phyloP scores from a whole-genome alignment of 2,113 vertebrate genomes.

The Neopipo cinnamomea region DNA sequence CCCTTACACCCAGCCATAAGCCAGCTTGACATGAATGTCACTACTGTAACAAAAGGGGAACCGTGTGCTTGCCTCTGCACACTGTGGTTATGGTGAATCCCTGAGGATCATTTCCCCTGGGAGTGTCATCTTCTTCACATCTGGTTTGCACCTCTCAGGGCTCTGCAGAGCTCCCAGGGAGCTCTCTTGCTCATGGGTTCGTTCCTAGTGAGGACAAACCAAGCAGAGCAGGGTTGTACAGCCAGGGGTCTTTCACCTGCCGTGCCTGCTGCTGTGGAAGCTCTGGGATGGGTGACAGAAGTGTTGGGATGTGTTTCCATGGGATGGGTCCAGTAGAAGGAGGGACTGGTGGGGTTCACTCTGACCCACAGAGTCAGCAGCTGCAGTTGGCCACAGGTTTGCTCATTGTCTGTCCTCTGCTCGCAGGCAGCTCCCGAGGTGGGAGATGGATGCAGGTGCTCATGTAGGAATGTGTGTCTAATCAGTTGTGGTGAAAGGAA shows the following conservation, averaged over 20 bases:
- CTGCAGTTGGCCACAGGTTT: accelerated
- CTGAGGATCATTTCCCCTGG: not conserved
- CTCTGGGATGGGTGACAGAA: not conserved
- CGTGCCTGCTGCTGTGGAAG: not conserved
- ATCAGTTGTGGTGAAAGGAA: not conserved
- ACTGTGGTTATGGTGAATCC: not conserved
- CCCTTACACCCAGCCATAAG: not conserved
- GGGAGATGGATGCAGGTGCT: not conserved
- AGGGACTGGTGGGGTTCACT: not conserved
- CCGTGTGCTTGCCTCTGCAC: not conserved
- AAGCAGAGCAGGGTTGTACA: not conserved
- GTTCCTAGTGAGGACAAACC: not conserved
- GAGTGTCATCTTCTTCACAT: not conserved
- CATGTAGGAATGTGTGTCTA: not conserved
- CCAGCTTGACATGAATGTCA: not conserved
- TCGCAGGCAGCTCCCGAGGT: not conserved
- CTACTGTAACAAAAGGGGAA: not conserved
- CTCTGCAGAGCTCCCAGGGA: not conserved
- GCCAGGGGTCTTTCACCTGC: not conserved
- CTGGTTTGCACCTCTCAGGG: not conserved
- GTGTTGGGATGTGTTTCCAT: accelerated
- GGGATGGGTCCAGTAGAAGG: not conserved
- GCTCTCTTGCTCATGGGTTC: not conserved
- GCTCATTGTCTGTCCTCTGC: not conserved
- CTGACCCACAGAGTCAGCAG: not conserved